These are phyloP conservation scores for Melanaphis sacchari DNA, from an alignment of 1,140 invertebrate species.

Conservation along the genomic window DNA sequence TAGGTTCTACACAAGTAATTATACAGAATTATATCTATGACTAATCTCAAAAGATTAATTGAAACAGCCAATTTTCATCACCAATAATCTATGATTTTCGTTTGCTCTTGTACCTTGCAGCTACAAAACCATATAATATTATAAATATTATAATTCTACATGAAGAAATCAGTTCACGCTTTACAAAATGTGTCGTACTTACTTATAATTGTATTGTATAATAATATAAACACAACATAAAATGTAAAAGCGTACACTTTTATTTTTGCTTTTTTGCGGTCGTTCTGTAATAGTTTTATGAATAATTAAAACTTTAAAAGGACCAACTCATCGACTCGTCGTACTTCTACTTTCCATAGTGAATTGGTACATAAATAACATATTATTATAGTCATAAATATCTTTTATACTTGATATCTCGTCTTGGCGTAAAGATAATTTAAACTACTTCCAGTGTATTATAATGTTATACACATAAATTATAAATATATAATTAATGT, in stretches of 20 bases:
- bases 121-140: background rate
- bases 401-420: background rate
- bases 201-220: background rate
- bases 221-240: background rate
- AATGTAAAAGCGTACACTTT: background rate
- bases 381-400: background rate
- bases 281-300: background rate
- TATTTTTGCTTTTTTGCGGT: background rate
- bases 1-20: background rate
- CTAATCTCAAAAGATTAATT: background rate
- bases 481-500: background rate
- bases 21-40: too few relatives aligned
- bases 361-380: background rate
- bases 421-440: background rate
- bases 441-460: background rate
- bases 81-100: background rate
- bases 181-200: background rate
- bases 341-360: background rate
- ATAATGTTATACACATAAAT: background rate
- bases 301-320: conserved; percentile 12
- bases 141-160: background rate
- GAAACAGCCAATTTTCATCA: background rate
- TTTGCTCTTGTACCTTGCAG: background rate
- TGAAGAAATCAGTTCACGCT: background rate
- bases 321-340: background rate